phyloP scores from a whole-genome alignment of 2,888 invertebrate species.

The Formica aserva region DNA sequence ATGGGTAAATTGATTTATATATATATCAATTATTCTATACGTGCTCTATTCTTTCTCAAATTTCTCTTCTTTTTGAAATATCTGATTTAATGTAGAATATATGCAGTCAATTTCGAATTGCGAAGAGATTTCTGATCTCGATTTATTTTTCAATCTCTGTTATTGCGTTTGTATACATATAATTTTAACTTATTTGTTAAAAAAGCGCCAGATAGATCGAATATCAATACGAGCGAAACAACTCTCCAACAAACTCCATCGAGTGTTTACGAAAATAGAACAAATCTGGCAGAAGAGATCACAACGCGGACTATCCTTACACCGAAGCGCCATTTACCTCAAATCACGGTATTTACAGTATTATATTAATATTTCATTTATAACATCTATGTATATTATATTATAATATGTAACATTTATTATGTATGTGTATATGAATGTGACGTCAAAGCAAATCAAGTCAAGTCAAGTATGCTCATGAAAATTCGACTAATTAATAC shows the following conservation, averaged over 20 bases:
- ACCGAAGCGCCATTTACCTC: conserved; percentile 73
- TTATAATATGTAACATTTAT: neutral
- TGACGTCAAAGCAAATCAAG: neutral
- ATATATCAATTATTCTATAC: neutral
- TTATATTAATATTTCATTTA: neutral
- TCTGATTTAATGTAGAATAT: neutral
- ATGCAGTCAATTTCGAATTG: neutral
- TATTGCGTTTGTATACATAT: neutral
- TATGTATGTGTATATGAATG: neutral
- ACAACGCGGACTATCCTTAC: conserved; percentile 71
- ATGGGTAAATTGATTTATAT: conserved; percentile 72
- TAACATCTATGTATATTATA: neutral
- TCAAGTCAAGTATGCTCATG: neutral
- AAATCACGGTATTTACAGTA: conserved; percentile 59
- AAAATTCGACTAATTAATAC: conserved; percentile 1
- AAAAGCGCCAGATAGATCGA: conserved; percentile 67
- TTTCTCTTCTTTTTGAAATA: neutral
- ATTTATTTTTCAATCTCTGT: neutral
- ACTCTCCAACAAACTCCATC: conserved; percentile 21
- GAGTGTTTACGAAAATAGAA: conserved; percentile 30
- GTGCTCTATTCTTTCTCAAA: neutral
- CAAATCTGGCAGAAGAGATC: conserved; percentile 63
- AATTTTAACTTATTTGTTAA: neutral
- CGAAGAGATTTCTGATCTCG: neutral
- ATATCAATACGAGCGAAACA: conserved; percentile 1